phyloP scores from a whole-genome alignment of 1,140 invertebrate species.

The Plodia interpunctella region DNA sequence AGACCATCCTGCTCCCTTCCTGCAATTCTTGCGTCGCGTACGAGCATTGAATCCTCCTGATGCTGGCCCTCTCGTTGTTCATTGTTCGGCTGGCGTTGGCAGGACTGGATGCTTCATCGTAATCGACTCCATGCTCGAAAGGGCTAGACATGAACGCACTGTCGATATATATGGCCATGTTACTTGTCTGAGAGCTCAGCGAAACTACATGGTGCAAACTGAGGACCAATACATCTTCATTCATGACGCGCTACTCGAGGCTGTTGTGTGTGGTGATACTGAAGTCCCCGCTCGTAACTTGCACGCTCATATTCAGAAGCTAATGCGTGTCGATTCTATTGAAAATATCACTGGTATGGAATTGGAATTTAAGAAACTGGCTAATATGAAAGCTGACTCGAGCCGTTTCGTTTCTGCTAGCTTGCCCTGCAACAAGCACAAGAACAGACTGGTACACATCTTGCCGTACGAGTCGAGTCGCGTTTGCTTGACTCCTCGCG shows the following conservation, averaged over 20 bases:
- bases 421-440: constrained; percentile 97
- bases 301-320: constrained; percentile 95
- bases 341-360: constrained; percentile 98
- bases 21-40: constrained; percentile 97
- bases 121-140: constrained; percentile 97
- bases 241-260: constrained; percentile 97
- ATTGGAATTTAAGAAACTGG: constrained; percentile 98
- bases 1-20: constrained; percentile 98
- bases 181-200: constrained; percentile 96
- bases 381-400: constrained; percentile 96
- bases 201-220: constrained; percentile 98
- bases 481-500: constrained; percentile 95
- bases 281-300: constrained; percentile 94
- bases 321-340: constrained; percentile 88
- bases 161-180: constrained; percentile 99
- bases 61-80: constrained; percentile 95
- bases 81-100: constrained; percentile 98
- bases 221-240: constrained; percentile 99
- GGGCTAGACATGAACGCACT: constrained; percentile 96
- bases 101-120: constrained; percentile 99
- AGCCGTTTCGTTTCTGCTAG: constrained; percentile 97
- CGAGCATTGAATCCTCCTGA: constrained; percentile 93
- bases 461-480: constrained; percentile 97
- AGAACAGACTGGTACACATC: constrained; percentile 98
- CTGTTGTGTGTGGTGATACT: constrained; percentile 95